Conservation (phyloP, 2,113 vertebrate species). For the Dermatemys mawii region DNA sequence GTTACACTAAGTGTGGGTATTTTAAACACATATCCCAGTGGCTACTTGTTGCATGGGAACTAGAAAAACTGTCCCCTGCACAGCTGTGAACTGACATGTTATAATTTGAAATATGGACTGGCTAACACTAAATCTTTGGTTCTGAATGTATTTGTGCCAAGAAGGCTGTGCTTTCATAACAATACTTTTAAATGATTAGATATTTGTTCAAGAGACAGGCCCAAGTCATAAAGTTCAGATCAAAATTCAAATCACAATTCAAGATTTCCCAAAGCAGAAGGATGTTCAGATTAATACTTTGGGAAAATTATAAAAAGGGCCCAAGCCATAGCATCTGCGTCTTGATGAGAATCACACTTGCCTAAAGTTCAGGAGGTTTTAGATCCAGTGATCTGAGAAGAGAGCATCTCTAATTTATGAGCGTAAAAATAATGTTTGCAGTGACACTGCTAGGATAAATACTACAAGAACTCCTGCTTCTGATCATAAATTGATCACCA, state of each 20-base stretch:
- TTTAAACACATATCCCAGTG: not conserved
- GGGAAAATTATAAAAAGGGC: not conserved
- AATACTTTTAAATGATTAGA: not conserved
- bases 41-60: not conserved
- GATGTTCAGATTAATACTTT: not conserved
- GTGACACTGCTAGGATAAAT: not conserved
- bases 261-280: not conserved
- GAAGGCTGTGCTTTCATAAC: not conserved
- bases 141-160: conserved; percentile 23
- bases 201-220: not conserved
- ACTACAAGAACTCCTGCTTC: not conserved
- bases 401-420: not conserved
- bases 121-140: not conserved
- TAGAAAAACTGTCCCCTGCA: conserved; percentile 3
- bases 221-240: not conserved
- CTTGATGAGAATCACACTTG: not conserved
- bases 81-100: not conserved
- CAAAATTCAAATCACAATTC: not conserved
- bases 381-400: not conserved
- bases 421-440: not conserved
- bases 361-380: not conserved
- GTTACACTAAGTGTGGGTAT: not conserved
- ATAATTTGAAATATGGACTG: conserved; percentile 1
- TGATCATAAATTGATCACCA: not conserved
- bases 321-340: not conserved